Conservation (phyloP, 2,888 invertebrate species). For the Petrolisthes cinctipes region DNA sequence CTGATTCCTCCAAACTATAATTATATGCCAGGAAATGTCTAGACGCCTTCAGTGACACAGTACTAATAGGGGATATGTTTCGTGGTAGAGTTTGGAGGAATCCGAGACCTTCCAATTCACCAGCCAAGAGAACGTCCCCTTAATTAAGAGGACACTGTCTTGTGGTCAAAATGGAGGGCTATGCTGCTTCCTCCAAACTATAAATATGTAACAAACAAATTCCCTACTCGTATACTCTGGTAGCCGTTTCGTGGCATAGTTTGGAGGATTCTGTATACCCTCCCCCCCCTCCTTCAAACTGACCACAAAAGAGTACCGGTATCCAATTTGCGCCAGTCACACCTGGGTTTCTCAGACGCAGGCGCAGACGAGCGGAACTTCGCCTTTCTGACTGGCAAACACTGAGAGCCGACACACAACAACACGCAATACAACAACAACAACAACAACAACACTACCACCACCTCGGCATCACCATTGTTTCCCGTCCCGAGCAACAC, state of each 20-base stretch:
- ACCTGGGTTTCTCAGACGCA: not conserved
- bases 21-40: too few species aligned
- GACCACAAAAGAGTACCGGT: too few species aligned
- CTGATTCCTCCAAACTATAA: too few species aligned
- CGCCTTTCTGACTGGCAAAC: not conserved
- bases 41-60: too few species aligned
- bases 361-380: not conserved
- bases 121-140: too few species aligned
- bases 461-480: not conserved
- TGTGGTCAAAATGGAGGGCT: too few species aligned
- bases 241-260: not conserved
- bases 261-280: too few species aligned
- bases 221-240: too few species aligned
- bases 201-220: not conserved
- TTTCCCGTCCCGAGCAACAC: not conserved
- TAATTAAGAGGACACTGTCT: too few species aligned
- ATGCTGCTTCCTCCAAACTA: not conserved
- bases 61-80: too few species aligned
- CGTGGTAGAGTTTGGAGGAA: not conserved
- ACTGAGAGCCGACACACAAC: not conserved
- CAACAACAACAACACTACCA: not conserved
- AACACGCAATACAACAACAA: not conserved
- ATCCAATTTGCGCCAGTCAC: not conserved
- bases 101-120: not conserved
- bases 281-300: too few species aligned